These are phyloP conservation scores for Zaprionus kolodkinae DNA, from an alignment of 1,140 invertebrate species.

Conservation along the genomic window DNA sequence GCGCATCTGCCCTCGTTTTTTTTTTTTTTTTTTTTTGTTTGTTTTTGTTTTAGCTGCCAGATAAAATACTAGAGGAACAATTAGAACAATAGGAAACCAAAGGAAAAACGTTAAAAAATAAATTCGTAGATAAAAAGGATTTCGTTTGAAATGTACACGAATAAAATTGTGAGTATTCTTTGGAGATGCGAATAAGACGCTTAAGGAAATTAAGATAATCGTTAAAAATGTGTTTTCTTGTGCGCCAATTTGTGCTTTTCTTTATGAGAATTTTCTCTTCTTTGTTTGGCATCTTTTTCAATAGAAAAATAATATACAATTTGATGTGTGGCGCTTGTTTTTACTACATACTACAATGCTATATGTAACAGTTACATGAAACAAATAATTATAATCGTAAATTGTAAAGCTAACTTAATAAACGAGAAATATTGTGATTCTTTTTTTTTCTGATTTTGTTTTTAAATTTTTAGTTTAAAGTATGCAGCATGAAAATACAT, in stretches of 20 bases:
- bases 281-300: constrained; percentile 40
- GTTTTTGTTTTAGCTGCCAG: constrained; percentile 33
- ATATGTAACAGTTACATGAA: constrained; percentile 60
- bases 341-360: constrained; percentile 66
- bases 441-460: constrained; percentile 30
- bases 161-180: constrained; percentile 74
- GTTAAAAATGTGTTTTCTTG: constrained; percentile 11
- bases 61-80: constrained; percentile 39
- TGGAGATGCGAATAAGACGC: constrained; percentile 51
- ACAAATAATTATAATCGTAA: constrained; percentile 51
- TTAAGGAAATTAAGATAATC: constrained; percentile 28
- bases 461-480: constrained; percentile 42
- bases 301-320: constrained; percentile 57
- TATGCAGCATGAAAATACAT: constrained; percentile 61
- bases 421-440: constrained; percentile 38
- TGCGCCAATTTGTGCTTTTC: constrained; percentile 16
- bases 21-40: not conserved
- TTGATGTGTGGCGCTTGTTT: constrained; percentile 34
- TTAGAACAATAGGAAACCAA: constrained; percentile 16
- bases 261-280: constrained; percentile 19
- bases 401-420: constrained; percentile 56
- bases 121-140: constrained; percentile 65
- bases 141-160: constrained; percentile 45
- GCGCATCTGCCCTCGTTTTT: not conserved
- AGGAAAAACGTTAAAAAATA: constrained; percentile 45